These are phyloP conservation scores for Kuschelorhynchus macadamiae DNA, from an alignment of 2,888 invertebrate genomes.

Conservation along the genomic window DNA sequence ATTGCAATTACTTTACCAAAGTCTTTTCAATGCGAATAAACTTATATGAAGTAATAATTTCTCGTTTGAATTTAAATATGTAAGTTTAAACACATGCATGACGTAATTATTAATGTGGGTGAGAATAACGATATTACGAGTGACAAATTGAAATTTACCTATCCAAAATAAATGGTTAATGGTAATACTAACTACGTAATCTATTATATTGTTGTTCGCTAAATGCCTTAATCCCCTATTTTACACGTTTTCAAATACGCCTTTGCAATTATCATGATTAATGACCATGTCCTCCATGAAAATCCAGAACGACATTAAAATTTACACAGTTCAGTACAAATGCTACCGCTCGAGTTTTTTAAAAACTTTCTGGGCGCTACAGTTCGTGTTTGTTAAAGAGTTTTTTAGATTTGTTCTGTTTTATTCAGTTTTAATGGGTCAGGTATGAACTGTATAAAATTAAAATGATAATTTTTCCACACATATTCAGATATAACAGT, in stretches of 20 bases:
- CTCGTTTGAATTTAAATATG: too few species aligned
- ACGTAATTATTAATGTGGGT: not conserved
- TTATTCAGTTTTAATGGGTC: too few species aligned
- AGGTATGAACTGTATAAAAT: too few species aligned
- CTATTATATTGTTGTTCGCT: constrained; percentile 28
- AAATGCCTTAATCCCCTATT: constrained; percentile 42
- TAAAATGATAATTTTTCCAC: too few species aligned
- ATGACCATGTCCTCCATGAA: constrained; percentile 18
- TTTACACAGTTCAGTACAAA: not conserved
- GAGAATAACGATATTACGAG: not conserved
- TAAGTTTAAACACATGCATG: not conserved
- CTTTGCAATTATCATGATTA: constrained; percentile 34
- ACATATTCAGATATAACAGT: too few species aligned
- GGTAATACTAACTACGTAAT: constrained; percentile 25
- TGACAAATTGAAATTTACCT: constrained; percentile 16
- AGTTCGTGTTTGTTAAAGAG: not conserved
- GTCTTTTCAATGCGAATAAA: not conserved
- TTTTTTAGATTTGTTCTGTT: too few species aligned
- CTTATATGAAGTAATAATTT: too few species aligned
- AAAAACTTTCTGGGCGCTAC: constrained; percentile 4
- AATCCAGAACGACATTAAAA: constrained; percentile 18
- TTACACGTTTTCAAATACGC: constrained; percentile 40
- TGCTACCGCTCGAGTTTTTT: constrained; percentile 10
- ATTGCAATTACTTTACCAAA: too few species aligned
- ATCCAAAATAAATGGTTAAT: constrained; percentile 28